These are phyloP conservation scores for Chrysodeixis includens DNA, from an alignment of 2,888 invertebrate species.

Conservation along the genomic window DNA sequence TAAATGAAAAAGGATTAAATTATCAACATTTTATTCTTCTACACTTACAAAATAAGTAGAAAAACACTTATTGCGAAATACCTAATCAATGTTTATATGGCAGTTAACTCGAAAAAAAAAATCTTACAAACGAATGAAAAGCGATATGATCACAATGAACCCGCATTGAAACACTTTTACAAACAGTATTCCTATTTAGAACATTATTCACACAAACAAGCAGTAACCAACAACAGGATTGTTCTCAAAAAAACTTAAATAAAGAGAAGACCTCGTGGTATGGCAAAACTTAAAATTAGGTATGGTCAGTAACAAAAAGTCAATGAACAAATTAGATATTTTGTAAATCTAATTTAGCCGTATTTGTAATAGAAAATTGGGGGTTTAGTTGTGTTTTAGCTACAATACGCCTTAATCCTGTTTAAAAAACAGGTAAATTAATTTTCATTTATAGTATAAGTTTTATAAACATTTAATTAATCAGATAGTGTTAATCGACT, in stretches of 20 bases:
- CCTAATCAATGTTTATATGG: constrained; percentile 66
- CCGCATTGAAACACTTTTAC: constrained; percentile 24
- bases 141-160: constrained; percentile 45
- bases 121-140: constrained; percentile 34
- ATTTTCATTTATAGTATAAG: too few species aligned
- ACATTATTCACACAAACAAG: constrained; percentile 1
- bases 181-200: neutral
- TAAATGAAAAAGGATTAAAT: too few species aligned
- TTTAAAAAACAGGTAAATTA: too few species aligned
- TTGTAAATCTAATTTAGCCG: too few species aligned
- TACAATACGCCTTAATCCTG: too few species aligned
- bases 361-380: too few species aligned
- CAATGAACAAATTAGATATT: too few species aligned
- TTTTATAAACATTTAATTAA: too few species aligned
- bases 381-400: too few species aligned
- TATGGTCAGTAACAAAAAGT: neutral
- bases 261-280: constrained; percentile 9
- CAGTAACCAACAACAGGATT: neutral
- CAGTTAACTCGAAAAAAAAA: constrained; percentile 30
- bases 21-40: constrained; percentile 48
- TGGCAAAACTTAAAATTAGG: neutral
- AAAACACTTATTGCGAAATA: constrained; percentile 61
- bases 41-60: constrained; percentile 59
- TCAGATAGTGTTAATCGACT: too few species aligned
- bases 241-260: neutral